Evolutionary conservation across 2,888 invertebrate genomes (phyloP), one percentile per base, ranked within the genome.

Genomic region (Xanthorhoe designata): DNA sequence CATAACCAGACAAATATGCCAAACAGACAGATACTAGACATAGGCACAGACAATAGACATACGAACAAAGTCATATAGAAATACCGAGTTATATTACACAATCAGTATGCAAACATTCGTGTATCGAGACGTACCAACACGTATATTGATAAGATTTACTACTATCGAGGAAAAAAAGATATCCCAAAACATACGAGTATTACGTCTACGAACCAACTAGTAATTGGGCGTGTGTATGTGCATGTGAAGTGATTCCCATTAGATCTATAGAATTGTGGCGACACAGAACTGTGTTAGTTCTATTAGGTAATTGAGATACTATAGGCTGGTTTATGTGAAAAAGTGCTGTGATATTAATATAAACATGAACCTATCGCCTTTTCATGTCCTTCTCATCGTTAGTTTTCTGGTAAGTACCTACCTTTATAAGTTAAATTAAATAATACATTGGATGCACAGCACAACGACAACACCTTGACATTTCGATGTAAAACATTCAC

Each of bases 401-500:
- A 75, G 81, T 35, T 80, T 83, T 64, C 60, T 83, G 81, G 86
- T 85, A 74, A 81, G 84, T 24, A 62, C 52, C 42, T 24, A 62
- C 52, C 42, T 47, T 56, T 7, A 35, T 8, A 32, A 19, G 6
- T 49, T 47, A 17, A 5, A 15, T 6, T n/a, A 15, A n/a, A 4
- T 8, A 47, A 15, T 15, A 7, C 1, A 47, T 1, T 47, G 8
- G 1, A 5, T 47, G 7, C 1, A 15, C 1, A 4, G 17, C 1
- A 17, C 0, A 17, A 6, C 0, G 0, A 47, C 1, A 15, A 47
- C 47, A 7, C 13, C 13, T 42, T 13, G 13, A 42, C 13, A 42
- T 13, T 13, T 42, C 38, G 2, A 2, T 42, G 9, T 13, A 1
- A 13, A 42, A 42, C 4, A 13, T 13, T 13, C 0, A 42, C 13